Conservation (phyloP, 2,113 vertebrate genomes). For the Cololabis saira region DNA sequence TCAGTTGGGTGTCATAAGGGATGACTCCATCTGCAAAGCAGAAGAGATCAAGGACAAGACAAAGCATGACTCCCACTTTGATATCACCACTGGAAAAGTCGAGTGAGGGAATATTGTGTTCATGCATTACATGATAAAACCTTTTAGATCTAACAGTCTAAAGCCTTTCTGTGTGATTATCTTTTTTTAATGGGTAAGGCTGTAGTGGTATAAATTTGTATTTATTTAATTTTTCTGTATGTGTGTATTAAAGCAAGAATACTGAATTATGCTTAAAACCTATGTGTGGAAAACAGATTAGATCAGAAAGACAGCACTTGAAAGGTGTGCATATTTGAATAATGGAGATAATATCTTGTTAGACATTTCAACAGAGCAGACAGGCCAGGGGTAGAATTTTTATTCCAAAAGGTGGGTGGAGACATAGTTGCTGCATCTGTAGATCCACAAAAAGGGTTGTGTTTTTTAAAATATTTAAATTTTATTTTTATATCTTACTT, state of each 20-base stretch:
- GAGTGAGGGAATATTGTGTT: conserved; percentile 6
- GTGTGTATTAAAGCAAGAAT: background rate
- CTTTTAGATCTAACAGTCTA: background rate
- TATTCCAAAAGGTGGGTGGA: background rate
- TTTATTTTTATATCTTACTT: background rate
- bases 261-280: background rate
- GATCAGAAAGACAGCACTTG: background rate
- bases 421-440: background rate
- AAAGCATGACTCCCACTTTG: conserved; percentile 45
- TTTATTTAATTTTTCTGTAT: background rate
- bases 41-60: conserved; percentile 55
- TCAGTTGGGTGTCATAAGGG: conserved; percentile 41
- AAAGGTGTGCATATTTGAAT: conserved; percentile 1
- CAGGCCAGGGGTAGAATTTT: background rate
- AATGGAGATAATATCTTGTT: conserved; percentile 1
- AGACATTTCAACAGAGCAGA: background rate
- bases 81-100: conserved; percentile 28
- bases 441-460: background rate
- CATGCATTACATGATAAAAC: conserved; percentile 4
- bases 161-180: conserved; percentile 3
- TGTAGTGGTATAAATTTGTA: background rate
- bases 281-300: background rate
- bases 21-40: conserved; percentile 49
- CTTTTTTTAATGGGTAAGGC: background rate
- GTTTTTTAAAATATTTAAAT: background rate